phyloP scores from a whole-genome alignment of 2,113 vertebrate genomes.

The Oryzias curvinotus region DNA sequence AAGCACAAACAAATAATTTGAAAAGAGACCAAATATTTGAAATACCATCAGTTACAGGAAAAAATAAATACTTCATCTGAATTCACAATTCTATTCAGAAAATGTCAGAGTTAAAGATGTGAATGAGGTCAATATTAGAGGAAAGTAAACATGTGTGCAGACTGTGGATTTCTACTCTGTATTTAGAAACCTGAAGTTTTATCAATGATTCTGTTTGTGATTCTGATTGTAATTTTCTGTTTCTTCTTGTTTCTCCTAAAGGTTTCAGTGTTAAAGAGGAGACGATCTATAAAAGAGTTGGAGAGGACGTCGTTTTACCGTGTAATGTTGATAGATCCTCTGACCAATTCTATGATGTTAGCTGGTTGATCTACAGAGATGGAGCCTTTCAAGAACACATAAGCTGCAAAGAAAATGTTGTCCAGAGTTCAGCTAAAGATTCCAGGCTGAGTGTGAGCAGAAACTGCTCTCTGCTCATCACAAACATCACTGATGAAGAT shows the following conservation, averaged over 20 bases:
- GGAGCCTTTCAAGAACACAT: rapidly evolving
- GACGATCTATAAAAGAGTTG: background rate
- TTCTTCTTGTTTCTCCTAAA: background rate
- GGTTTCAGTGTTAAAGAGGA: background rate
- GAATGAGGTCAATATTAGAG: too few relatives aligned
- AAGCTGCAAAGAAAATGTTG: rapidly evolving
- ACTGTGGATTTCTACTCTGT: too few relatives aligned
- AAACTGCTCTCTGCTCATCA: conserved; percentile 32
- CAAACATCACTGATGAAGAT: conserved; percentile 7
- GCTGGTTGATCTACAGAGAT: background rate
- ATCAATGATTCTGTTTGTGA: background rate
- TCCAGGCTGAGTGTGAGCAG: background rate
- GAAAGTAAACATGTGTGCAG: too few relatives aligned
- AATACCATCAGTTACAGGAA: too few relatives aligned
- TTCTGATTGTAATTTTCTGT: background rate
- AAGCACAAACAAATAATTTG: too few relatives aligned
- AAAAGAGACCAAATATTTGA: too few relatives aligned
- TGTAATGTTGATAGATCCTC: background rate
- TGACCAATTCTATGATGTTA: background rate
- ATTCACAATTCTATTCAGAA: too few relatives aligned
- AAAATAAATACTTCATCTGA: too few relatives aligned
- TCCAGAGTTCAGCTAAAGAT: rapidly evolving
- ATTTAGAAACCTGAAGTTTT: too few relatives aligned
- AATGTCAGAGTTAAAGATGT: too few relatives aligned
- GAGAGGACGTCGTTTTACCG: background rate